Evolutionary conservation across 2,113 vertebrate genomes (phyloP), one percentile per base, ranked within the genome.

Genomic region (Halcyon senegalensis): DNA sequence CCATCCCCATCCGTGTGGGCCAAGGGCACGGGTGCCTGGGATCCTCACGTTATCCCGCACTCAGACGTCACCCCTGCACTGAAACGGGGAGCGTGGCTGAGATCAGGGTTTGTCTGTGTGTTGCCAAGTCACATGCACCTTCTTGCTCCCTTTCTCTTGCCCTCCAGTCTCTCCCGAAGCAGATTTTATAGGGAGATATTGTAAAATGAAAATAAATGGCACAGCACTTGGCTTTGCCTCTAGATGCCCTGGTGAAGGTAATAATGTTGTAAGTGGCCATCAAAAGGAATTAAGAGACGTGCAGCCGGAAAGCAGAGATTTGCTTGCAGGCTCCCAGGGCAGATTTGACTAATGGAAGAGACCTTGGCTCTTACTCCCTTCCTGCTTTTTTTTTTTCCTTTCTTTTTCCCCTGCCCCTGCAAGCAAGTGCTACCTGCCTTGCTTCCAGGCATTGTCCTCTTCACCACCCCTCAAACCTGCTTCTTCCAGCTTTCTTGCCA

Each of bases 231-330:
- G 89, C 96, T 96, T 23, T 94, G 96, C 96, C 95, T 96, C 92
- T 93, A 18, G 95, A 89, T 97, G 96, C 96, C 94, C 96, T 76
- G 89, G 62, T 95, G 96, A 95, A 97, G 94, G 96, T 95, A 97
- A 96, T 97, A 87, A 96, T 86, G 95, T 96, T 96, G 89, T 97
- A 97, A 97, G 96, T 97, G 96, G 96, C 96, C 95, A 97, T 97
- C 96, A 97, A 94, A 96, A 90, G 96, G 96, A 96, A 97, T 97
- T 97, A 97, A 96, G 96, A 87, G 96, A 96, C 11, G 70, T 89
- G 95, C 92, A 97, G 96, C 93, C 78, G 89, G 96, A 96, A 97
- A 95, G 95, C 95, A 92, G 96, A 88, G 88, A 95, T 95, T 92
- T 96, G 96, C 95, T 97, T 91, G 92, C 96, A 95, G 95, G 89